Percentiles rank a stretch among this genome's conserved stretches.
These are phyloP conservation scores for Apocheima hispidaria DNA, from an alignment of 2,888 invertebrate genomes.

Conservation along the genomic window DNA sequence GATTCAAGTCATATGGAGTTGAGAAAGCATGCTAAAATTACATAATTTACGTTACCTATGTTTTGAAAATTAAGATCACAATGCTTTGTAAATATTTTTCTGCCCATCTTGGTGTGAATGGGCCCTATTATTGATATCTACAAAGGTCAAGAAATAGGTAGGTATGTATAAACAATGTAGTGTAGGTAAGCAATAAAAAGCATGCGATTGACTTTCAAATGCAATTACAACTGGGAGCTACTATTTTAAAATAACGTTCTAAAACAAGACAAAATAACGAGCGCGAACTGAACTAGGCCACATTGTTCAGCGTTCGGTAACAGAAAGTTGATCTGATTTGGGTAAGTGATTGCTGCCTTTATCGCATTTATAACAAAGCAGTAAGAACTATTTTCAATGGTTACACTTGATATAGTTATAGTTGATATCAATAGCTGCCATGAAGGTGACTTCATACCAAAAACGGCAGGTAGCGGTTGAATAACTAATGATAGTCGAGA, in stretches of 20 bases:
- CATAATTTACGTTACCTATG: too few relatives aligned
- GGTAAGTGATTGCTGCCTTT: background rate
- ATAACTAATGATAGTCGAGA: too few relatives aligned
- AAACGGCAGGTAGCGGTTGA: background rate
- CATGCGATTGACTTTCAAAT: constrained; percentile 13
- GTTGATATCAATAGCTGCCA: constrained; percentile 5
- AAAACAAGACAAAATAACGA: constrained; percentile 19
- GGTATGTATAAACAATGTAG: background rate
- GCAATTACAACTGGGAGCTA: constrained; percentile 7
- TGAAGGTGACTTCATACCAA: constrained; percentile 3
- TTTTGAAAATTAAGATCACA: too few relatives aligned
- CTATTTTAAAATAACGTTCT: constrained; percentile 7
- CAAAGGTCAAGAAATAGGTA: too few relatives aligned
- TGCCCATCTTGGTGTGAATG: too few relatives aligned
- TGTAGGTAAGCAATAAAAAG: background rate
- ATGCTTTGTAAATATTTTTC: too few relatives aligned
- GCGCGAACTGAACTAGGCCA: constrained; percentile 24
- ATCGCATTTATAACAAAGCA: constrained; percentile 2
- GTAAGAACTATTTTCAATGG: constrained; percentile 5
- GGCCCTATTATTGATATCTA: too few relatives aligned
- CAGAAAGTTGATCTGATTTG: constrained; percentile 31
- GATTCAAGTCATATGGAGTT: too few relatives aligned
- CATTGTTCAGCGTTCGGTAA: constrained; percentile 26
- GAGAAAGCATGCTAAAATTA: too few relatives aligned
- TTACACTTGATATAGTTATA: background rate